A percentile compares a stretch with the other conserved stretches of the same genome.
These are phyloP conservation scores for Prionace glauca DNA, from an alignment of 2,797 vertebrate genomes.

Conservation along the genomic window DNA sequence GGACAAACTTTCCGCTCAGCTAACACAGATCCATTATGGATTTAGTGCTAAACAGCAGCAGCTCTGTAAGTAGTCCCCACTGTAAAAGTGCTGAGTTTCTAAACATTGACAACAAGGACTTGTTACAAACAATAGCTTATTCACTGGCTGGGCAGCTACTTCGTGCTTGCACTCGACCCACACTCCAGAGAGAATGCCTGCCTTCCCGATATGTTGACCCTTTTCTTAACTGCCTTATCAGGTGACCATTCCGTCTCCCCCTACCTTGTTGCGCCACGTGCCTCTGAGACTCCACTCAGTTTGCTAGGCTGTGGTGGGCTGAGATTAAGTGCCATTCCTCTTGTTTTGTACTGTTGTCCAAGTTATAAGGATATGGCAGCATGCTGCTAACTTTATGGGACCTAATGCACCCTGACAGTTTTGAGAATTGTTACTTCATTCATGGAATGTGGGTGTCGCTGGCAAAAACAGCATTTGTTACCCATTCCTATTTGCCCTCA, in stretches of 20 bases:
- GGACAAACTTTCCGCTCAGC: fast-evolving
- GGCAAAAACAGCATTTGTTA: too few species aligned
- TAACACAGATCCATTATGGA: neutral
- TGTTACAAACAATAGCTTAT: too few species aligned
- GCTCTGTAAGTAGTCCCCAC: neutral
- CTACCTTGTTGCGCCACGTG: neutral
- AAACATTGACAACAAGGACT: too few species aligned
- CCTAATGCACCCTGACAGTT: neutral
- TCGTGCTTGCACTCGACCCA: too few species aligned
- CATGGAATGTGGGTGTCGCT: too few species aligned
- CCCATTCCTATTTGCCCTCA: neutral
- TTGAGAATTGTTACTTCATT: neutral
- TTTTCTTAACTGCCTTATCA: too few species aligned
- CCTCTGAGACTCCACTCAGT: neutral
- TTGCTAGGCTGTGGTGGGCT: neutral
- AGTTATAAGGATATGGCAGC: neutral
- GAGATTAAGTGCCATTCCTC: neutral
- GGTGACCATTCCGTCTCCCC: too few species aligned
- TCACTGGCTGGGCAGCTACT: too few species aligned
- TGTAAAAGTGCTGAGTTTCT: too few species aligned
- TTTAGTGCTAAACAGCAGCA: too few species aligned
- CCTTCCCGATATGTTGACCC: too few species aligned
- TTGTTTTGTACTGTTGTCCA: neutral
- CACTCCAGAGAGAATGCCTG: too few species aligned
- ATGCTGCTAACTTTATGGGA: neutral